Percentiles rank a stretch among this genome's conserved stretches.
Conservation (phyloP, 2,797 vertebrate species). For the Falco berigora region DNA sequence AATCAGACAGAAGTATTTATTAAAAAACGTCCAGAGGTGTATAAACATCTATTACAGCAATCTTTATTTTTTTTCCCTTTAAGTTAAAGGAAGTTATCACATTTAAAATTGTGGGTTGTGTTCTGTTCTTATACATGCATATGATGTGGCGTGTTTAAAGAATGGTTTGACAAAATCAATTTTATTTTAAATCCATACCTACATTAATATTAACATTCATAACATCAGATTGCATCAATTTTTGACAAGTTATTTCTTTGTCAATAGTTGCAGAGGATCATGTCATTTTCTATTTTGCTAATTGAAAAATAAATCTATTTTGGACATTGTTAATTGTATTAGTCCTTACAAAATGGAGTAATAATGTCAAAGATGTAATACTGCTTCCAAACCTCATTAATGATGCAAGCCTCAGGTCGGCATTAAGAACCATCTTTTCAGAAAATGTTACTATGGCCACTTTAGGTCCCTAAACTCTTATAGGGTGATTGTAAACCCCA, state of each 20-base stretch:
- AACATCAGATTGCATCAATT: not conserved
- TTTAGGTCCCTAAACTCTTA: not conserved
- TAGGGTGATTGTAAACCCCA: not conserved
- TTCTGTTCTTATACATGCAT: not conserved
- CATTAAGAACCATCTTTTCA: not conserved
- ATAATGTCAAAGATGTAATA: not conserved
- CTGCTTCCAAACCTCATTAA: not conserved
- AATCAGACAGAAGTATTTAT: not conserved
- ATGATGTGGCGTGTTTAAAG: not conserved
- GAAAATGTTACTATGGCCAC: not conserved
- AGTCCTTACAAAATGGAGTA: not conserved
- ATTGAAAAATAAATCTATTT: not conserved
- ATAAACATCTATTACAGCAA: not conserved
- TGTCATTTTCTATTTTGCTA: not conserved
- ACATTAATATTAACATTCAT: not conserved
- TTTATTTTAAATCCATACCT: not conserved
- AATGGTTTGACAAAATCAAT: not conserved
- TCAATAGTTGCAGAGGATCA: not conserved
- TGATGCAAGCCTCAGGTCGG: not conserved
- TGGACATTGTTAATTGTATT: not conserved
- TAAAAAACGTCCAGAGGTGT: not conserved
- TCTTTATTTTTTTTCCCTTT: not conserved
- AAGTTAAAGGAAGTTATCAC: not conserved
- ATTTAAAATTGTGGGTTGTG: not conserved
- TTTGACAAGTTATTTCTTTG: not conserved